Evolutionary conservation across 2,113 vertebrate genomes (phyloP), one percentile per base, ranked within the genome.

Genomic region (Spilogale gracilis): DNA sequence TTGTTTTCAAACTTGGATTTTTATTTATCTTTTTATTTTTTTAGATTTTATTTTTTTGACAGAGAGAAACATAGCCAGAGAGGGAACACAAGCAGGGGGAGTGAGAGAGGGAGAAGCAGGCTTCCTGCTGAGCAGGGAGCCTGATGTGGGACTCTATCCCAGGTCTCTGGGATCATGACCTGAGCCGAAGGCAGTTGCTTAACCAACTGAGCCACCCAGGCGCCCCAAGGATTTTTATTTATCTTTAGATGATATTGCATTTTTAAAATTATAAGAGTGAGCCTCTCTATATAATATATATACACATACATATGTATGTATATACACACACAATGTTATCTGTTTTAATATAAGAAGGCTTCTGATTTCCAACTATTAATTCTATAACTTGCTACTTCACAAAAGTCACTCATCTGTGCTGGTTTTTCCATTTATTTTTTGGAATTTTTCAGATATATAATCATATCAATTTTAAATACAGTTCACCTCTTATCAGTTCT

Each of bases 351-450:
- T n/a, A 92, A 74, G 50, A 86, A 76, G 50, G 2, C 9, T 54
- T 61, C n/a, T 83, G 11, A 67, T 71, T 88, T 88, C 11, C 21
- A 18, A 30, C 23, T 79, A 56, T 63, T 89, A 67, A 78, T 50
- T 88, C 16, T 67, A 8, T 61, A 83, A 84, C n/a, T 89, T 67
- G n/a, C 48, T 61, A 38, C 52, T 78, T 93, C 32, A 61, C 20
- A 30, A 71, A 89, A 79, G 84, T 89, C 27, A 63, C 32, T 67
- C 50, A 76, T 82, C 38, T 89, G 6, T 80, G 27, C 14, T 87
- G 65, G 32, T 92, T 96, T 82, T 92, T 76, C 52, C 18, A 58
- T 82, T 91, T 56, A 25, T 27, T 20, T 95, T 87, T 81, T 50
- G 4, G 8, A 81, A 90, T 43, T 65, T 76, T 88, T 16, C 43